Conservation (phyloP, 2,888 invertebrate genomes). For the Netelia virgata region DNA sequence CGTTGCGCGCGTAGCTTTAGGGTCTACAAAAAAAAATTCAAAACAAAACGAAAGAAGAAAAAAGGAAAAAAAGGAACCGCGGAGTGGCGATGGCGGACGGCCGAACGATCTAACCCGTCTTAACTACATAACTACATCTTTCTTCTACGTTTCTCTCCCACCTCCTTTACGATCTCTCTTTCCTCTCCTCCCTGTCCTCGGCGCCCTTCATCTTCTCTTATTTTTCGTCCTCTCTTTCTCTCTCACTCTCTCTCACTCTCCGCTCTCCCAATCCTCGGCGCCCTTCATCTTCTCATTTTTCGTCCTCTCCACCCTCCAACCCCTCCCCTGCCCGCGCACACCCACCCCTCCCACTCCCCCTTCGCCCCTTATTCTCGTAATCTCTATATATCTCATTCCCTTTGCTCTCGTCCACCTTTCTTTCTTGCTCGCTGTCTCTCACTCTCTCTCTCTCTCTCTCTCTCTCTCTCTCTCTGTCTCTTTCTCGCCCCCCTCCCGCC, state of each 20-base stretch:
- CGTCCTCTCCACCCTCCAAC: slow-evolving; percentile 9
- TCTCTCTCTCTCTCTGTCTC: slow-evolving; percentile 63
- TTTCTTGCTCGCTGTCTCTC: slow-evolving; percentile 64
- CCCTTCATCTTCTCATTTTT: slow-evolving; percentile 61
- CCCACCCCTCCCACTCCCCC: slow-evolving; percentile 44
- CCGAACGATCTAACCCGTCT: slow-evolving; percentile 79
- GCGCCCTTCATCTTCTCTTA: slow-evolving; percentile 63
- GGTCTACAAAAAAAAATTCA: slow-evolving; percentile 11
- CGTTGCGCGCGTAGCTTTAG: slow-evolving; percentile 53
- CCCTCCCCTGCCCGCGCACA: slow-evolving; percentile 56
- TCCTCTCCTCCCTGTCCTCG: slow-evolving; percentile 52
- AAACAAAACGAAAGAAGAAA: slow-evolving; percentile 8
- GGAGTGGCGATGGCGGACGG: slow-evolving; percentile 80
- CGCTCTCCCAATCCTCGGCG: slow-evolving; percentile 27
- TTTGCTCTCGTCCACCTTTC: slow-evolving; percentile 36
- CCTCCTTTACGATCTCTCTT: slow-evolving; percentile 41
- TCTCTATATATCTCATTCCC: slow-evolving; percentile 67
- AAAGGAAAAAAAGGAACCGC: slow-evolving; percentile 70
- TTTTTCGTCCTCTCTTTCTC: slow-evolving; percentile 57
- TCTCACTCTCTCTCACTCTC: slow-evolving; percentile 46
- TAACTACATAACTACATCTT: slow-evolving; percentile 83
- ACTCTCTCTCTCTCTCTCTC: slow-evolving; percentile 56
- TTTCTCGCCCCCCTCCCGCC: slow-evolving; percentile 51
- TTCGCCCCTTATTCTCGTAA: slow-evolving; percentile 49
- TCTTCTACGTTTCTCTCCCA: slow-evolving; percentile 79